Percentiles rank a stretch among this genome's conserved stretches.
Evolutionary conservation across 2,797 vertebrate species (phyloP).

Genomic region (Trichosurus vulpecula): DNA sequence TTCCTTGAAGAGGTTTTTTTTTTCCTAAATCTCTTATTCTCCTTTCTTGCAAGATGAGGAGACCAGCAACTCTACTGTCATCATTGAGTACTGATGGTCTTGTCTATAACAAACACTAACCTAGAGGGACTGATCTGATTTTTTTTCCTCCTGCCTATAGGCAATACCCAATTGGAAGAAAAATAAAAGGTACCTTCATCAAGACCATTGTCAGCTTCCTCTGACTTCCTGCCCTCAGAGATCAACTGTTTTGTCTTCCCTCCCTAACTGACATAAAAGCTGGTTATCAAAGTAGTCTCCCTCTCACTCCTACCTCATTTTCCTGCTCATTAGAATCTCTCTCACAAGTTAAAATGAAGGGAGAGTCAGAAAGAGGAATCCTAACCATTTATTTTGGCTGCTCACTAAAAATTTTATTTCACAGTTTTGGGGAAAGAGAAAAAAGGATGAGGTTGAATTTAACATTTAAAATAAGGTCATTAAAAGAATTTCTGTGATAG

Average conservation of each 20-base stretch:
- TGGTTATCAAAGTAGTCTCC: not conserved
- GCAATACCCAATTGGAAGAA: not conserved
- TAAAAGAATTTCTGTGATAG: not conserved
- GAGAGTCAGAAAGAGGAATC: not conserved
- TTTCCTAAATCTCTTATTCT: not conserved
- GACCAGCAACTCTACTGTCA: not conserved
- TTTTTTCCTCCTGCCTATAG: not conserved
- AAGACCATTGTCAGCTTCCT: not conserved
- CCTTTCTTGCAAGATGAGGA: not conserved
- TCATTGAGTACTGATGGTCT: not conserved
- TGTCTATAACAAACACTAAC: not conserved
- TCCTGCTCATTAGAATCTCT: conserved; percentile 14
- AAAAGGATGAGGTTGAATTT: not conserved
- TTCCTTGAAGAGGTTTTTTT: not conserved
- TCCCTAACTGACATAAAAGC: not conserved
- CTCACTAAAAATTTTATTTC: not conserved
- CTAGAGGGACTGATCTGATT: not conserved
- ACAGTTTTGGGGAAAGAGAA: not conserved
- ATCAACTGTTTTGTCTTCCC: not conserved
- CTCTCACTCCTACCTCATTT: not conserved
- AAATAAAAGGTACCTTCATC: not conserved
- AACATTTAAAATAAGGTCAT: not conserved
- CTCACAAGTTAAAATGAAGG: not conserved
- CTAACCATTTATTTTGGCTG: not conserved
- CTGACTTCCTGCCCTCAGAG: not conserved